Percentiles rank a stretch among this genome's conserved stretches.
These are phyloP conservation scores for Lutjanus campechanus DNA, from an alignment of 2,797 vertebrate genomes.

Conservation along the genomic window DNA sequence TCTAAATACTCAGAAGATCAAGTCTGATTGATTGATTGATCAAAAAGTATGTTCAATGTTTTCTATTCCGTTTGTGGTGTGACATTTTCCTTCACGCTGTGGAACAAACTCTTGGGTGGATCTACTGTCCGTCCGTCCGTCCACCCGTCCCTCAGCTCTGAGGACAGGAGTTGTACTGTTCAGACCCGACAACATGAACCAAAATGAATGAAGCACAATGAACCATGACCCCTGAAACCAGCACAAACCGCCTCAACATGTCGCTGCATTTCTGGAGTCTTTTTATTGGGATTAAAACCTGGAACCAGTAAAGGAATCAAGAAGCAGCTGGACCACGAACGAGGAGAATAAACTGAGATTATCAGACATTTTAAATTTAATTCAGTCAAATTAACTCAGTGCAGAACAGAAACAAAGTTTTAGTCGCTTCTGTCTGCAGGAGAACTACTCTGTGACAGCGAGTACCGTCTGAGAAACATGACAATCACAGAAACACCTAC, in stretches of 20 bases:
- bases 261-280: slow-evolving; percentile 10
- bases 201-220: slow-evolving; percentile 70
- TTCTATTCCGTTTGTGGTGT: not conserved
- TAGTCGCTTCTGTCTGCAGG: too few species aligned
- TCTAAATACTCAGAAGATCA: not conserved
- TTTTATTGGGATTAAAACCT: not conserved
- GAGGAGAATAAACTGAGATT: too few species aligned
- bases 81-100: not conserved
- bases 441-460: too few species aligned
- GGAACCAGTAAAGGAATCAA: slow-evolving; percentile 8
- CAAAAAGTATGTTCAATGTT: not conserved
- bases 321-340: not conserved
- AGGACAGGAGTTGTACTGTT: slow-evolving; percentile 62
- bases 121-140: not conserved
- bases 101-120: too few species aligned
- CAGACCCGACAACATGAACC: slow-evolving; percentile 55
- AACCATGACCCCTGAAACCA: slow-evolving; percentile 60
- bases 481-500: too few species aligned
- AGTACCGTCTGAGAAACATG: too few species aligned
- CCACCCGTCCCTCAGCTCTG: not conserved
- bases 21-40: not conserved
- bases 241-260: slow-evolving; percentile 24
- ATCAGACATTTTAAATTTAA: too few species aligned
- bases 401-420: too few species aligned
- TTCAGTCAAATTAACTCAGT: too few species aligned